Base-by-base conservation (phyloP, 2,797 vertebrate genomes). In the Loris lydekkerianus region DNA sequence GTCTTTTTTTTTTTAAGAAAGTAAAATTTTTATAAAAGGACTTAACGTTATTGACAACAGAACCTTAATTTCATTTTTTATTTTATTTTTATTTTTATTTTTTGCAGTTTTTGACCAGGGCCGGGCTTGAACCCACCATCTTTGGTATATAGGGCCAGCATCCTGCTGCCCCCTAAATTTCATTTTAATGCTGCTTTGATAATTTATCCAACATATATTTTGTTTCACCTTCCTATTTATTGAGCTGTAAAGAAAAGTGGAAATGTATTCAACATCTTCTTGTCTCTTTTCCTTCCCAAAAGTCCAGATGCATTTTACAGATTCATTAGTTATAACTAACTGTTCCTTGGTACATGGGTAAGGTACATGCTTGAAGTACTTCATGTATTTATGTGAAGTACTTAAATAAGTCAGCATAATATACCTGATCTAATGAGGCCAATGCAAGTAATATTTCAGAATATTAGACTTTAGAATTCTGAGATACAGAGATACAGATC, bases 401-500 rank as follows among this genome's bases (percentile, higher is more conserved):
- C 5, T 43, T 58, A 63, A 78, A 65, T 58, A 25, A 67, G 31
- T 58, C 10, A 91, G 5, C 9, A 31, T 7, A 61, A 10, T 31
- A 21, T 5, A 61, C 1, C 43, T 81, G 37, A 31, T n/a, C 18
- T 77, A 65, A 60, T 8, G 14, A 82, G 37, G 63, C 4, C 7
- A 49, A 46, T 76, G 34, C 11, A 29, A 63, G 2, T 43, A 40
- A 46, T 70, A 46, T 72, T 93, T 63, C 17, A 72, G 61, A 40
- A 40, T 40, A 40, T 40, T 40, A 40, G 29, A 72, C 7, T 82
- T 77, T 43, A 58, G 2, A 56, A 72, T 53, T 37, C 34, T 89
- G 2, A 7, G 25, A 29, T 10, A 37, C 0, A 37, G 2, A 2
- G 31, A 29, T 17, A 37, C 0, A n/a, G 2, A 2, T 81, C 14